Percentiles rank a stretch among this genome's conserved stretches.
phyloP scores from a whole-genome alignment of 2,113 vertebrate genomes.

The Picathartes gymnocephalus region DNA sequence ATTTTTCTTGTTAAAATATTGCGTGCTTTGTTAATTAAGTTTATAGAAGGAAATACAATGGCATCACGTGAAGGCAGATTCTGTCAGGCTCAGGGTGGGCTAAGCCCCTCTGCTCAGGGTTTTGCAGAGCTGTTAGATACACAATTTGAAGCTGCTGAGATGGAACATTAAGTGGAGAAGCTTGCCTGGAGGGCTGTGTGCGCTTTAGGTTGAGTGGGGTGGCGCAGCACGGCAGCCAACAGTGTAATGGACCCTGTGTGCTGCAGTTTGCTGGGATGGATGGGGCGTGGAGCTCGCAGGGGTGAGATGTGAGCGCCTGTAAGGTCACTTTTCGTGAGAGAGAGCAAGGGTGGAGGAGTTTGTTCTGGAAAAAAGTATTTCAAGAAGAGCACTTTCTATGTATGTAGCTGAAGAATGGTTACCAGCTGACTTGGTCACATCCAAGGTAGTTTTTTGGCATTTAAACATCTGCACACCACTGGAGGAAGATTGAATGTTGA shows the following conservation, averaged over 20 bases:
- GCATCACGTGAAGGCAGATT: rapidly evolving
- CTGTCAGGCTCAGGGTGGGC: neutral
- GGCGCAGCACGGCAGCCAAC: rapidly evolving
- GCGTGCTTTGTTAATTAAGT: neutral
- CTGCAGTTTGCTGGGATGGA: neutral
- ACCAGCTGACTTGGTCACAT: neutral
- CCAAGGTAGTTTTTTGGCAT: neutral
- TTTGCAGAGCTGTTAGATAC: neutral
- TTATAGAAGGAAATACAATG: neutral
- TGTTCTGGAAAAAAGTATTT: neutral
- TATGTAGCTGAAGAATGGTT: neutral
- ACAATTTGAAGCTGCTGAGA: neutral
- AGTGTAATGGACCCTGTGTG: neutral
- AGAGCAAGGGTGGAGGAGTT: neutral
- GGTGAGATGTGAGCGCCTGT: rapidly evolving
- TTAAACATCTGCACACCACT: neutral
- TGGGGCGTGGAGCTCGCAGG: neutral
- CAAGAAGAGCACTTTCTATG: neutral
- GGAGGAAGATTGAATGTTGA: neutral
- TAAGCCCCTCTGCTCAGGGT: neutral
- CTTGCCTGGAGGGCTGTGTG: neutral
- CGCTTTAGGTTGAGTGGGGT: neutral
- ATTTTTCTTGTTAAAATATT: neutral
- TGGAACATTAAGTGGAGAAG: neutral
- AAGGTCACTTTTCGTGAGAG: rapidly evolving